Base-by-base conservation (phyloP, 2,888 invertebrate species). In the Ophraella communa region DNA sequence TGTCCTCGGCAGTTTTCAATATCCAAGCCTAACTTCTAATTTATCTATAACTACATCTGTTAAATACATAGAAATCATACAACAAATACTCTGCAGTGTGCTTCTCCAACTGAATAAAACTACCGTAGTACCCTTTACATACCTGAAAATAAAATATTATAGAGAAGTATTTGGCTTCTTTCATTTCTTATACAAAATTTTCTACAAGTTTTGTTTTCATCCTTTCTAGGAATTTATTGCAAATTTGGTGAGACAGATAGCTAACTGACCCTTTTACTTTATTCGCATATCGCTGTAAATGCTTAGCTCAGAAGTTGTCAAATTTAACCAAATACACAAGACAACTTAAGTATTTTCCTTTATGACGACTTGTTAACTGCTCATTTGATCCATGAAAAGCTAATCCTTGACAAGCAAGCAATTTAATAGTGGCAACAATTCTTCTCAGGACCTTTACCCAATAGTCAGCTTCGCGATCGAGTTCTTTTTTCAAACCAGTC, bases 111-210 rank as follows among this genome's bases (percentile, higher is more conserved):
- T 30, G 30, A 44, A 60, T 42, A 27, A 60, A 60, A 60, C 27
- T n/a, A 44, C 18, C 17, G 4, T 14, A 5, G 30, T 27, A 8
- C 52, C 21, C 8, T 23, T 20, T 24, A 45, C 45, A 27, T 60
- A 60, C 21, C 60, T 39, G 10, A 60, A 4, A 23, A 60, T 53
- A 27, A 60, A 60, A 14, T 4, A 53, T 60, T 2, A 53, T 53
- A 1, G 53, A 60, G 30, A 53, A 60, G 30, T 60, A 60, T 17
- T 27, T 23, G 10, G 60, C 60, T 17, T 7, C 10, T 30, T 60
- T 53, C 11, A 60, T 44, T 21, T 60, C 60, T 8, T 14, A 5
- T 18, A n/a, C n/a, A 18, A 44, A 23, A 8, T 11, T n/a, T 11
- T 56, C 27, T 1, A 42, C 11, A 14, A 56, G 44, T 23, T 42